Evolutionary conservation across 2,113 vertebrate genomes (phyloP).

Genomic region (Pelusios castaneus): DNA sequence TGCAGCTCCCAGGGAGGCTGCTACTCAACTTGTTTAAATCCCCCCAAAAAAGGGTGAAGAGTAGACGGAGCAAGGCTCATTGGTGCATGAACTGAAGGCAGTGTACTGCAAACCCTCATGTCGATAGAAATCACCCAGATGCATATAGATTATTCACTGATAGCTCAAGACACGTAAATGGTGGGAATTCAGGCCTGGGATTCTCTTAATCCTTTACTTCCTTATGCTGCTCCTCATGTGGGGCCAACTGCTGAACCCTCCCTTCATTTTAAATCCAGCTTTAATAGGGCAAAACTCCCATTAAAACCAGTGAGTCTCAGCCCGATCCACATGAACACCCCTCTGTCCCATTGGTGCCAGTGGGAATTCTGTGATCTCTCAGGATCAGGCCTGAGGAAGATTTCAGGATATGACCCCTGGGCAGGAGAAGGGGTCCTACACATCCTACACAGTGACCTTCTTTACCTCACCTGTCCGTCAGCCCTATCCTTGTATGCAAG

Average conservation of each 20-base stretch:
- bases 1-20: neutral
- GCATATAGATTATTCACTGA: neutral
- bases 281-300: neutral
- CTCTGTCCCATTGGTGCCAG: neutral
- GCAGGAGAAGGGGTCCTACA: neutral
- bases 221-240: neutral
- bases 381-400: neutral
- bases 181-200: neutral
- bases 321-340: neutral
- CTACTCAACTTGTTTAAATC: neutral
- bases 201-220: neutral
- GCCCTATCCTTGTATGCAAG: neutral
- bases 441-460: neutral
- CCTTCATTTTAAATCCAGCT: neutral
- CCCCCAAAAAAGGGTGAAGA: neutral
- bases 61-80: neutral
- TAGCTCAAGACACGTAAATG: neutral
- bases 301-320: neutral
- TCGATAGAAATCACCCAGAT: neutral
- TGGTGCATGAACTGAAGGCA: neutral
- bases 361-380: neutral
- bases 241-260: neutral
- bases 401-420: neutral
- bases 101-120: neutral
- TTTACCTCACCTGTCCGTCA: neutral